Percentiles rank a stretch among this genome's conserved stretches.
Conservation (phyloP, 2,797 vertebrate genomes). For the Rhinatrema bivittatum region DNA sequence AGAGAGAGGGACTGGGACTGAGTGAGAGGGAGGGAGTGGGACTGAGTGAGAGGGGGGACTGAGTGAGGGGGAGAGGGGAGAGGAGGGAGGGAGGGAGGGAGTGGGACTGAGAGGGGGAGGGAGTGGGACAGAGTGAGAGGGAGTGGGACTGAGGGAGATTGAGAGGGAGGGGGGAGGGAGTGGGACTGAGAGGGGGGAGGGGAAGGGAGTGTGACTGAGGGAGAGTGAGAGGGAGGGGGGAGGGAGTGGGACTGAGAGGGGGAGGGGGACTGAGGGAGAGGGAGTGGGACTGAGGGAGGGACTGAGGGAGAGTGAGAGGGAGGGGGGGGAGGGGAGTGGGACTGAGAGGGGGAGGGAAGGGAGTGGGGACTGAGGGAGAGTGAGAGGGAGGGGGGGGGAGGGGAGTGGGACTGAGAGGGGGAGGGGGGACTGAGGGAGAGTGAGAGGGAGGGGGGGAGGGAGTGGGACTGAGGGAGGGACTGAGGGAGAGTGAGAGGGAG, state of each 20-base stretch:
- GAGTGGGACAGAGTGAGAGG: no score
- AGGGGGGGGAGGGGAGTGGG: background rate
- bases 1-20: no score
- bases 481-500: rapidly evolving
- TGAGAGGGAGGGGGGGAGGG: background rate
- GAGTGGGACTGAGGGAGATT: no score
- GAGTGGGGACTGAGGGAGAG: background rate
- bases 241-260: no score
- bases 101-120: no score
- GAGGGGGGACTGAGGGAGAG: rapidly evolving
- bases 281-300: no score
- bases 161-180: background rate
- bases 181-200: background rate
- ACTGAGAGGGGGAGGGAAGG: background rate
- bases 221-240: background rate
- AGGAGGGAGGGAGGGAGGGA: no score
- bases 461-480: rapidly evolving
- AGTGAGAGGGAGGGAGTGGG: no score
- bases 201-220: no score
- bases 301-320: background rate
- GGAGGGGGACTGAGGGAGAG: no score
- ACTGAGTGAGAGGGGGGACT: no score
- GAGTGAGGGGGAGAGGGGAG: no score
- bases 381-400: background rate
- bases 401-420: background rate